phyloP scores from a whole-genome alignment of 2,113 vertebrate genomes.

The Xenotilapia longispinis region DNA sequence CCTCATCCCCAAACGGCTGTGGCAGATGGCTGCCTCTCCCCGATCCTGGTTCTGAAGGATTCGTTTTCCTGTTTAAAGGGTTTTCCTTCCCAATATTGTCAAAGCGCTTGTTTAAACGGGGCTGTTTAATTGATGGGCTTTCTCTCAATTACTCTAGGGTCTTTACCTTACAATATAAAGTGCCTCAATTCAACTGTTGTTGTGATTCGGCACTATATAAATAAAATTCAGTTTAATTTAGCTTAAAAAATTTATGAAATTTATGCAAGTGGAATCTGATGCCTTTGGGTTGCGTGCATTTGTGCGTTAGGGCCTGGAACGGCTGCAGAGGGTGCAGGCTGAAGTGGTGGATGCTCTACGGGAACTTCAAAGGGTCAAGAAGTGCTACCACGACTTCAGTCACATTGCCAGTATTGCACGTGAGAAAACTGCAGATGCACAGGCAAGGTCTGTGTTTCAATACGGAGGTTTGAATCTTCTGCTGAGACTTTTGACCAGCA shows the following conservation, averaged over 20 bases:
- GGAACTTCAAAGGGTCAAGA: slow-evolving; percentile 81
- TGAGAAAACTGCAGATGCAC: slow-evolving; percentile 81
- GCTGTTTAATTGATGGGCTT: not conserved
- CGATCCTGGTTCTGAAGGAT: not conserved
- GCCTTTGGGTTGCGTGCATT: not conserved
- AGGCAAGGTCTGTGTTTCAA: slow-evolving; percentile 69
- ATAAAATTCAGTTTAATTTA: not conserved
- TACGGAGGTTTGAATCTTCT: not conserved
- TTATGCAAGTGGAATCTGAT: not conserved
- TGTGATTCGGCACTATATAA: not conserved
- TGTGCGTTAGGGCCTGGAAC: slow-evolving; percentile 75
- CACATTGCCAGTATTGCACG: slow-evolving; percentile 73
- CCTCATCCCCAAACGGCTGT: not conserved
- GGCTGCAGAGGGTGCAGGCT: slow-evolving; percentile 74
- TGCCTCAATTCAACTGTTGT: not conserved
- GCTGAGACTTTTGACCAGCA: not conserved
- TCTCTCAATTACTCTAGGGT: not conserved
- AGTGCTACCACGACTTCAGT: slow-evolving; percentile 78
- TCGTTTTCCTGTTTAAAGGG: not conserved
- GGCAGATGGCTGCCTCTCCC: not conserved
- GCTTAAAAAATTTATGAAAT: accelerated
- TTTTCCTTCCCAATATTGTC: not conserved
- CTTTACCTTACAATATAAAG: not conserved
- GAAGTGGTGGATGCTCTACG: slow-evolving; percentile 81
- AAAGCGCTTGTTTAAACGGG: not conserved